Evolutionary conservation across 2,888 invertebrate species (phyloP).

Genomic region (Mesoligia furuncula): DNA sequence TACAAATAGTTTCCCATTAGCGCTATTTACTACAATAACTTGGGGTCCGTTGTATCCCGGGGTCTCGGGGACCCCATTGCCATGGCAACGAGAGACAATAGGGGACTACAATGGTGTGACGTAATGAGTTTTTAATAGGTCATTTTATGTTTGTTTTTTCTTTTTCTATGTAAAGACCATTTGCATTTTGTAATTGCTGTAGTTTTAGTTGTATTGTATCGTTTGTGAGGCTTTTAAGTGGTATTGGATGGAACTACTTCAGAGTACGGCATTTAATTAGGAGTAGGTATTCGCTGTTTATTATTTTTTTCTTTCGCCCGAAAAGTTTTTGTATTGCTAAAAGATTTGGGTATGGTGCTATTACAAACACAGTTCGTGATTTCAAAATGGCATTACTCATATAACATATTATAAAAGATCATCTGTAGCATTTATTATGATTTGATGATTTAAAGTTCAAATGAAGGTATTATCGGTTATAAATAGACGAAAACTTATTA

Average conservation of each 20-base stretch:
- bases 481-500: neutral
- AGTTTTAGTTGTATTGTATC: slow-evolving; percentile 26
- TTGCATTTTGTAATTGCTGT: slow-evolving; percentile 40
- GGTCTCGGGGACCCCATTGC: slow-evolving; percentile 44
- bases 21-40: slow-evolving; percentile 55
- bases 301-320: neutral
- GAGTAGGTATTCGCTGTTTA: neutral
- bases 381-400: neutral
- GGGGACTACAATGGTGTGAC: slow-evolving; percentile 45
- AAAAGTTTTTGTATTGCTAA: neutral
- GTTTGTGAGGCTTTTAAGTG: slow-evolving; percentile 11
- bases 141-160: slow-evolving; percentile 40
- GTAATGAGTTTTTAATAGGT: slow-evolving; percentile 57
- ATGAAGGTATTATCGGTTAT: neutral
- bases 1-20: slow-evolving; percentile 67
- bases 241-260: slow-evolving; percentile 1
- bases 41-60: slow-evolving; percentile 38
- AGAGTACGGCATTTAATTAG: neutral
- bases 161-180: slow-evolving; percentile 35
- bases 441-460: neutral
- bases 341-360: neutral
- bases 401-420: neutral
- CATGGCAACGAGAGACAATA: slow-evolving; percentile 61
- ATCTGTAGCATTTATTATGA: neutral
- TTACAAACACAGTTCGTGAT: neutral